Conservation (phyloP, 1,140 invertebrate genomes). For the Neodiprion lecontei region DNA sequence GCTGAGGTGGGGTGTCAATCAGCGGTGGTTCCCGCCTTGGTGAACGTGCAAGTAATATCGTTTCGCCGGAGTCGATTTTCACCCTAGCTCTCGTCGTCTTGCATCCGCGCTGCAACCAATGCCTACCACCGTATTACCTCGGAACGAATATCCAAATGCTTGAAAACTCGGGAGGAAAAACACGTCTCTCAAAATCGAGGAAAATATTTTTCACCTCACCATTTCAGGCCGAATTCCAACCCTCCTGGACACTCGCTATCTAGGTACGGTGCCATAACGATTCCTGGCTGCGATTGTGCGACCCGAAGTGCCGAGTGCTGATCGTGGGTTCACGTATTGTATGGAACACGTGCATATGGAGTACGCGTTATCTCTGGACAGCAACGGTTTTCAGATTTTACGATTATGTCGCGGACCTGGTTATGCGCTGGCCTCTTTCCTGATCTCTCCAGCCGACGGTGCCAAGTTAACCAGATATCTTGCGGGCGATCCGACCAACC, state of each 20-base stretch:
- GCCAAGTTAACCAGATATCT: conserved; percentile 21
- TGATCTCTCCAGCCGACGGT: conserved; percentile 23
- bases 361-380: conserved; percentile 34
- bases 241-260: no score
- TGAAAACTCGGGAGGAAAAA: no score
- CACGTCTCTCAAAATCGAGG: no score
- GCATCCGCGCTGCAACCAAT: background rate
- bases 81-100: background rate
- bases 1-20: background rate
- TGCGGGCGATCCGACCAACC: conserved; percentile 15
- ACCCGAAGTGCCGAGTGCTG: no score
- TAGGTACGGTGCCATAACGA: no score
- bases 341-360: conserved; percentile 27
- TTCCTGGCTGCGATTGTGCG: no score
- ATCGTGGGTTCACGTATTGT: no score
- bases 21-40: background rate
- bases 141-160: no score
- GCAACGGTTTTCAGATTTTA: conserved; percentile 41
- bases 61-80: no score
- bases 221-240: no score
- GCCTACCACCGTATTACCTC: no score
- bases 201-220: no score
- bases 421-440: conserved; percentile 35
- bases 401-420: conserved; percentile 32
- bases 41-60: background rate